These are phyloP conservation scores for Mercenaria mercenaria DNA, from an alignment of 1,140 invertebrate species.

Conservation along the genomic window DNA sequence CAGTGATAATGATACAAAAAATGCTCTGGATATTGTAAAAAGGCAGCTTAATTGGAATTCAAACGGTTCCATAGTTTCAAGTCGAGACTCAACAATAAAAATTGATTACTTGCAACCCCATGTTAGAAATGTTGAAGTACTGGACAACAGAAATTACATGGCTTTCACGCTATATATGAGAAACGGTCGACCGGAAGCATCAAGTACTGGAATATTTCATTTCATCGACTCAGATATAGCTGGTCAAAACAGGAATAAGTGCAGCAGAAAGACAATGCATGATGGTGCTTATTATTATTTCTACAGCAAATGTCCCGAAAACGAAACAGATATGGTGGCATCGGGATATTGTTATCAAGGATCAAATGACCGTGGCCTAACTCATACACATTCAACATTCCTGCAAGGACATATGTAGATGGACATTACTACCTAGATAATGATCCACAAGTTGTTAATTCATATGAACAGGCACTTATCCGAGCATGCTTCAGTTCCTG, in stretches of 20 bases:
- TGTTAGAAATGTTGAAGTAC: neutral
- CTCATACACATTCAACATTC: neutral
- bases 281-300: constrained; percentile 9
- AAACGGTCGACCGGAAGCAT: neutral
- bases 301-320: constrained; percentile 7
- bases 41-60: neutral
- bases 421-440: neutral
- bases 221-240: neutral
- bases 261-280: neutral
- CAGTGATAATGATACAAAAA: neutral
- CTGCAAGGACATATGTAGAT: neutral
- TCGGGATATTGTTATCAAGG: constrained; percentile 22
- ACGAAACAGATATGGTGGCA: neutral
- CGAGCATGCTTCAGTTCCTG: neutral
- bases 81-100: too few species aligned
- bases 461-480: neutral
- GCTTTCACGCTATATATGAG: constrained; percentile 17
- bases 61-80: neutral
- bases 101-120: neutral
- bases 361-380: neutral
- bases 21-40: neutral
- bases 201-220: neutral
- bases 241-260: neutral
- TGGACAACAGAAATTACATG: neutral
- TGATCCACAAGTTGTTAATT: neutral